Evolutionary conservation across 53 echinoderm and acorn worm species (phyloP).

Genomic region (Temnopleurus reevesii): DNA sequence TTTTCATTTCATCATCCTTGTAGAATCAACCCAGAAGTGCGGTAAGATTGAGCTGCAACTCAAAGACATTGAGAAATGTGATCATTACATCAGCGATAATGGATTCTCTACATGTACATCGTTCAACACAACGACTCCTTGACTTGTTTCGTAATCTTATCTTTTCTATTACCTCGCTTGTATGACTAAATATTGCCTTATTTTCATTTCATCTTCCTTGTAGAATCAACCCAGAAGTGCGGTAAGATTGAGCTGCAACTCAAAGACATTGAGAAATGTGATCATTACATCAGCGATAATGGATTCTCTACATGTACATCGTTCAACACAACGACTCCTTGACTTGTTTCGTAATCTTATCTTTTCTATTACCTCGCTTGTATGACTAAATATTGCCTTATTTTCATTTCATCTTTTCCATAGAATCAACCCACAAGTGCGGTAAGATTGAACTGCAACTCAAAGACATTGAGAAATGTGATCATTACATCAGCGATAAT

Average conservation of each 20-base stretch:
- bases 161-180: too few relatives aligned
- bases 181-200: too few relatives aligned
- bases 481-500: conserved; percentile 57
- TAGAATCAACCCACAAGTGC: conserved; percentile 57
- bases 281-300: conserved; percentile 57
- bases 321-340: conserved; percentile 63
- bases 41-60: conserved; percentile 28
- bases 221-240: conserved; percentile 57
- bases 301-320: conserved; percentile 63
- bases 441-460: conserved; percentile 41
- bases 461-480: conserved; percentile 66
- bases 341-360: too few relatives aligned
- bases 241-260: conserved; percentile 41
- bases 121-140: conserved; percentile 60
- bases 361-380: too few relatives aligned
- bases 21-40: conserved; percentile 48
- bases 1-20: too few relatives aligned
- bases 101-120: conserved; percentile 57
- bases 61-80: conserved; percentile 60
- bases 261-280: conserved; percentile 66
- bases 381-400: too few relatives aligned
- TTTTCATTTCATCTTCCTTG: not conserved
- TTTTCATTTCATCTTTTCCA: not conserved
- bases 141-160: conserved; percentile 58
- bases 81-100: conserved; percentile 49